A percentile compares a stretch with the other conserved stretches of the same genome.
phyloP scores from a whole-genome alignment of 2,113 vertebrate genomes.

The Pristiophorus japonicus region DNA sequence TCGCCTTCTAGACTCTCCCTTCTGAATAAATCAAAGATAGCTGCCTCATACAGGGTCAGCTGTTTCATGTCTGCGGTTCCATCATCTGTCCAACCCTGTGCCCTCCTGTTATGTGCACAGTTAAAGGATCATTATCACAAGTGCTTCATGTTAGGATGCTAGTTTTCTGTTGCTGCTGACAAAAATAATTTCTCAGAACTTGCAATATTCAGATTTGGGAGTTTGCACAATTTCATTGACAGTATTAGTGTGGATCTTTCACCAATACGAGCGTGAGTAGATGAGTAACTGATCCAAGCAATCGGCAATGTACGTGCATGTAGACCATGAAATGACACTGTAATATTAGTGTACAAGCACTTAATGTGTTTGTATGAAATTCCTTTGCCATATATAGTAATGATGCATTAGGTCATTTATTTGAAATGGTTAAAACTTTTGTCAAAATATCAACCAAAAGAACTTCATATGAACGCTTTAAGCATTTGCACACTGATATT shows the following conservation, averaged over 20 bases:
- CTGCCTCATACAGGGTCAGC: not conserved
- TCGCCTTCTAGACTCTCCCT: not conserved
- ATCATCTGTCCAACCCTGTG: not conserved
- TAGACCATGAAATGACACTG: not conserved
- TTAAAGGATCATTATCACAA: not conserved
- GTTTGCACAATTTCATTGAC: not conserved
- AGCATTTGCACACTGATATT: not conserved
- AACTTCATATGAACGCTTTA: not conserved
- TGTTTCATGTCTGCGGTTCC: not conserved
- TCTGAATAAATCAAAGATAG: not conserved
- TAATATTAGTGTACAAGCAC: not conserved
- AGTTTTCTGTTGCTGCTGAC: not conserved
- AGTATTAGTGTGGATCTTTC: not conserved
- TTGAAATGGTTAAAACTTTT: not conserved
- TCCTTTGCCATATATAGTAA: not conserved
- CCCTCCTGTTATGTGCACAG: not conserved
- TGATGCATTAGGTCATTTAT: not conserved
- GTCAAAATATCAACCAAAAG: not conserved
- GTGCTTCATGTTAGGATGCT: not conserved
- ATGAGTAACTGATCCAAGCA: not conserved
- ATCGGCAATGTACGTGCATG: not conserved
- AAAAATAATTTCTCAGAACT: not conserved
- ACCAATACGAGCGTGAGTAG: not conserved
- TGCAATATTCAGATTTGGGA: not conserved
- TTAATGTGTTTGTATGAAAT: not conserved